These are phyloP conservation scores for Hippopotamus amphibius DNA, from an alignment of 2,113 vertebrate species.

Conservation along the genomic window DNA sequence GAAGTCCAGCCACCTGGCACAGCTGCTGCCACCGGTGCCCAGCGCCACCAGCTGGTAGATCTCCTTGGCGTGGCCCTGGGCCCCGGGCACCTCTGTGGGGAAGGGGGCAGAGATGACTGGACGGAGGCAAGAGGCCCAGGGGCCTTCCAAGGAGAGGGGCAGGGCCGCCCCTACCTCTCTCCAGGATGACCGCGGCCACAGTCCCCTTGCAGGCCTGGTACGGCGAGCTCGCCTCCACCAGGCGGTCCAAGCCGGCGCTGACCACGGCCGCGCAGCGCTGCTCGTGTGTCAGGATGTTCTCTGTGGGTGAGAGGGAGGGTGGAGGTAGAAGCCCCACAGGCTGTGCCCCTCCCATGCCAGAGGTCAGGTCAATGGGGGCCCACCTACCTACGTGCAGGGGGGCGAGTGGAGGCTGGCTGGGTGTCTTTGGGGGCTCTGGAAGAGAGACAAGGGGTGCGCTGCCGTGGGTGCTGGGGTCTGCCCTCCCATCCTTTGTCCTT, in stretches of 20 bases:
- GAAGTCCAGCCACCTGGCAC: conserved; percentile 87
- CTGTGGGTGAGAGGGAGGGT: background rate
- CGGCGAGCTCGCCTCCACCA: conserved; percentile 84
- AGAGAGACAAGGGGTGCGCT: background rate
- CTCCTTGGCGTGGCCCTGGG: conserved; percentile 70
- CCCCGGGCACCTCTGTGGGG: conserved; percentile 65
- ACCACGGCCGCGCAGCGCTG: conserved; percentile 88
- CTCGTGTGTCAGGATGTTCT: conserved; percentile 85
- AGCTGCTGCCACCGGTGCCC: conserved; percentile 88
- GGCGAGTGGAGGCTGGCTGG: background rate
- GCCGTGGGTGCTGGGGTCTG: background rate
- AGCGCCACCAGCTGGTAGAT: conserved; percentile 90
- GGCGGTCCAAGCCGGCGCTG: conserved; percentile 86
- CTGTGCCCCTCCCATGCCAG: background rate
- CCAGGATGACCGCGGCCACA: conserved; percentile 91
- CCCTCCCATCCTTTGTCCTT: background rate
- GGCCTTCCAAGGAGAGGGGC: background rate
- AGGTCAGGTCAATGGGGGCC: background rate
- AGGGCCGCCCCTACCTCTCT: conserved; percentile 85
- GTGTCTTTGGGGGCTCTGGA: conserved; percentile 26
- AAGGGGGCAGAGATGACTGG: background rate
- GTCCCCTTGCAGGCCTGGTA: conserved; percentile 87
- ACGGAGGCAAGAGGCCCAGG: too few species aligned
- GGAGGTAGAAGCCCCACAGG: background rate
- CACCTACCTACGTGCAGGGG: conserved; percentile 52